Base-by-base conservation (phyloP, 2,888 invertebrate species). In the Parnassius apollo region DNA sequence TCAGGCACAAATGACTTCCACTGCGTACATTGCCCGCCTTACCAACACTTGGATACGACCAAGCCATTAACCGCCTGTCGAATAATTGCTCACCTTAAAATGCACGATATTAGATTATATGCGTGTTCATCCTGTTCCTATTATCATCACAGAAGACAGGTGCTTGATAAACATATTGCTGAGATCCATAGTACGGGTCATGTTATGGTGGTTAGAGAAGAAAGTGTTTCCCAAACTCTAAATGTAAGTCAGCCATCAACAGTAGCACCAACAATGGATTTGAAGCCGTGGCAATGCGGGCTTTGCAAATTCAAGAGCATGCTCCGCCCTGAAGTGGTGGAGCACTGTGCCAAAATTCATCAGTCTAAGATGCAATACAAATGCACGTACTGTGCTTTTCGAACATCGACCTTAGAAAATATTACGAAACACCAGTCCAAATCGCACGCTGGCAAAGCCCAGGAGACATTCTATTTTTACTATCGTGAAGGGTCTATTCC, bases 91-190 rank as follows among this genome's bases (percentile, higher is more conserved):
- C 97, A 97, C 82, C 89, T 97, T 65, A 94, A 94, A 75, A 93
- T 95, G 86, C 97, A 97, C 83, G 96, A 96, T 68, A 86, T 91
- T 8, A 92, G 93, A 64, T 83, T 97, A 46, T 96, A 94, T 81
- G 95, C 95, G 70, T 97, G 97, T 81, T 93, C 94, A 0, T 85
- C 91, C 65, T 97, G 97, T 75, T 77, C 88, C 46, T 94, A 94
- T 77, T 92, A 94, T 69, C 95, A 96, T 78, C 93, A 93, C 75
- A 93, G 93, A 69, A 93, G 89, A 51, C 86, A 92, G 55, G 83
- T 93, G 9, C 91, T 96, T 2, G 96, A 96, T 65, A 93, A 93
- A 42, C 97, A 97, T 78, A 75, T 94, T 1, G 66, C 80, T 0
- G 95, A 95, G 1, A 88, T 88, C 25, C 96, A 96, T 75, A 93